Evolutionary conservation across 2,113 vertebrate species (phyloP).

Genomic region (Gobiocypris rarus): DNA sequence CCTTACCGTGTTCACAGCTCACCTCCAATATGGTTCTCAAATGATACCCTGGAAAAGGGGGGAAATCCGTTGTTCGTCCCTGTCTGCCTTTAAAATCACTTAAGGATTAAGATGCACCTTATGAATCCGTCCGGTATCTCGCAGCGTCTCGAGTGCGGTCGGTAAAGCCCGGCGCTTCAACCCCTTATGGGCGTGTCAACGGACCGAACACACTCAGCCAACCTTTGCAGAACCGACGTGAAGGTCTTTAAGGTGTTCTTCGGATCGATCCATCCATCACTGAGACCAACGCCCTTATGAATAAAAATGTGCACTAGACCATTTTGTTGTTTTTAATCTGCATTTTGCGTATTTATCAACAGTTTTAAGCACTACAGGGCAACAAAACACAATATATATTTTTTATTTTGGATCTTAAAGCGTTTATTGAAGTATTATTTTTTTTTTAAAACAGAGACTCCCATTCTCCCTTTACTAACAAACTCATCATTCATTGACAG

Average conservation of each 20-base stretch:
- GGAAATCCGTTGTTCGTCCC: neutral
- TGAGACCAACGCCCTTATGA: constrained; percentile 23
- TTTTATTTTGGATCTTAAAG: neutral
- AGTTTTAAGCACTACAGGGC: neutral
- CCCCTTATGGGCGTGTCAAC: constrained; percentile 40
- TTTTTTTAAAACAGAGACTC: neutral
- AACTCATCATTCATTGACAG: neutral
- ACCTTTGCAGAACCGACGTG: constrained; percentile 11
- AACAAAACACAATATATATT: too few species aligned
- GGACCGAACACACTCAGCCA: constrained; percentile 16
- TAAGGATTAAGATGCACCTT: constrained; percentile 69
- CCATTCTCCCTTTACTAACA: neutral
- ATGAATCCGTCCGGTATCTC: constrained; percentile 70
- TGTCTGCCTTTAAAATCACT: constrained; percentile 63
- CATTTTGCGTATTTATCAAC: neutral
- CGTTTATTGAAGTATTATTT: constrained; percentile 13
- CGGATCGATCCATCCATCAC: constrained; percentile 28
- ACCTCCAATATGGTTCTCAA: neutral
- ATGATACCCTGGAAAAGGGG: neutral
- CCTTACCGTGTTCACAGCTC: constrained; percentile 39
- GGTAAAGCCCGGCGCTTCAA: constrained; percentile 65
- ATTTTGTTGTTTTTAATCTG: neutral
- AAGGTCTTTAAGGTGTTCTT: constrained; percentile 30
- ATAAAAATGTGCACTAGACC: neutral
- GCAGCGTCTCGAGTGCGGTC: constrained; percentile 71